Percentiles rank a stretch among this genome's conserved stretches.
phyloP scores from a whole-genome alignment of 2,113 vertebrate genomes.

The Sigmodon hispidus region DNA sequence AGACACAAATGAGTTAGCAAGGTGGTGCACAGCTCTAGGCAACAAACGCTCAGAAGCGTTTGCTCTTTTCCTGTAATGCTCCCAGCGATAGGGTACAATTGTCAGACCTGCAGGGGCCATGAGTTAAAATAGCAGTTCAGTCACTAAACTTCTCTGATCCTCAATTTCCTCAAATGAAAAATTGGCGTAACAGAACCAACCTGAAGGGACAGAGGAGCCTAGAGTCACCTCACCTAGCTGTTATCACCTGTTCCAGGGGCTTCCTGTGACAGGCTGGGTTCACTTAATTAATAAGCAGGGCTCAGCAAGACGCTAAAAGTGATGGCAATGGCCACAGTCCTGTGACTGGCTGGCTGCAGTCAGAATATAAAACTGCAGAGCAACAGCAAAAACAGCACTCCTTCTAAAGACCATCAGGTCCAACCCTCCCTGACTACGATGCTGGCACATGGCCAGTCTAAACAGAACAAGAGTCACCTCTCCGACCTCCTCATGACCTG shows the following conservation, averaged over 20 bases:
- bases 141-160: neutral
- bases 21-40: neutral
- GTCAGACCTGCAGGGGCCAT: neutral
- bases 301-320: neutral
- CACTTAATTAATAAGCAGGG: neutral
- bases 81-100: neutral
- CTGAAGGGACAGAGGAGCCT: neutral
- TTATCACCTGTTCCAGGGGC: neutral
- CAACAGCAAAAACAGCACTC: neutral
- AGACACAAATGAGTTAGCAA: neutral
- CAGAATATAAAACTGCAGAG: neutral
- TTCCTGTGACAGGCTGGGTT: too few relatives aligned
- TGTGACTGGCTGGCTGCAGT: neutral
- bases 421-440: neutral
- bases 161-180: neutral
- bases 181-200: neutral
- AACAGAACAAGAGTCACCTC: neutral
- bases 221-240: neutral
- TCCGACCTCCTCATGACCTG: too few relatives aligned
- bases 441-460: neutral
- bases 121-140: neutral
- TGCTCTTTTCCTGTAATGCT: neutral
- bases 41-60: neutral
- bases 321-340: neutral
- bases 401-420: neutral